phyloP scores from a whole-genome alignment of 2,797 vertebrate species.

The Peromyscus attwateri region DNA sequence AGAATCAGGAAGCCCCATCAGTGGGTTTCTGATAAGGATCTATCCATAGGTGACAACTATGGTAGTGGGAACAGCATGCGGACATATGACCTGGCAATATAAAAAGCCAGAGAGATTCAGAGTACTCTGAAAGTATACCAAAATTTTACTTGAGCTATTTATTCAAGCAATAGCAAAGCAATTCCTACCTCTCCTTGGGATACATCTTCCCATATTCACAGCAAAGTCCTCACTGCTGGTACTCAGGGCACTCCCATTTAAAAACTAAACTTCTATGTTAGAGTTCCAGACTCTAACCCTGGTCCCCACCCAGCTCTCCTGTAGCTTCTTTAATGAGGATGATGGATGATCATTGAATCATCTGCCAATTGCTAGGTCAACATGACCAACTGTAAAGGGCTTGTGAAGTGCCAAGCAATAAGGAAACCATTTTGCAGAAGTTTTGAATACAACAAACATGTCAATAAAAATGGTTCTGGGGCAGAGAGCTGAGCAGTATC shows the following conservation, averaged over 20 bases:
- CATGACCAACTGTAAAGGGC: not conserved
- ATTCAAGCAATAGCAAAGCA: not conserved
- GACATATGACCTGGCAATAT: not conserved
- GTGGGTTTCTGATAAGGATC: no score
- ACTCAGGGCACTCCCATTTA: not conserved
- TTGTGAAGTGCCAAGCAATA: not conserved
- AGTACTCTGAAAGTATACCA: not conserved
- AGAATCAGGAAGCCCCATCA: not conserved
- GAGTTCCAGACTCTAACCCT: not conserved
- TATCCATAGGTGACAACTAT: not conserved
- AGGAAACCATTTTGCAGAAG: not conserved
- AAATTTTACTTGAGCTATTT: not conserved
- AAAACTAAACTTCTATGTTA: not conserved
- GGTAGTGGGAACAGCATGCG: accelerated
- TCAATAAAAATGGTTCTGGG: not conserved
- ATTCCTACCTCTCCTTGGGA: accelerated
- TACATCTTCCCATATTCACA: not conserved
- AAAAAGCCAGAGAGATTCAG: not conserved
- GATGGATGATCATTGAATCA: not conserved
- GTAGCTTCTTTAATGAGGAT: not conserved
- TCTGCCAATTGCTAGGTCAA: not conserved
- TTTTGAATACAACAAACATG: not conserved
- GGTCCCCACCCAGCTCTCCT: not conserved
- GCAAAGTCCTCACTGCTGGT: accelerated
- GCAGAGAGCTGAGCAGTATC: not conserved